Conservation (phyloP, 35 echinoderm and acorn worm genomes). For the Ophiothrix spiculata region DNA sequence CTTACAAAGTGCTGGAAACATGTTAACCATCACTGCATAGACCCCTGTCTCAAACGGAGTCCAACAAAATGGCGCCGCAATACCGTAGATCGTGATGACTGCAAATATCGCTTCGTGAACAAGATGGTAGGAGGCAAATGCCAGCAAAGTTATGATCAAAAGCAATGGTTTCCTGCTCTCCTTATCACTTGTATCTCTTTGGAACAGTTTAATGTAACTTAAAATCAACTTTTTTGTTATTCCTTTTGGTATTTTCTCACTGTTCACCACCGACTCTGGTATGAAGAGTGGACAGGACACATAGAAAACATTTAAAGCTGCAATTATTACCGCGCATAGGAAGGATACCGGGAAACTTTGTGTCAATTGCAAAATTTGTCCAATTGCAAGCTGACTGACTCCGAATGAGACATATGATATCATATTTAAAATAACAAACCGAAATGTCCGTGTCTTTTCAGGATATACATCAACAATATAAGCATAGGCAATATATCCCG, state of each 20-base stretch:
- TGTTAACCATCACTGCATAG: slow-evolving; percentile 44
- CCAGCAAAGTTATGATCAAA: not conserved
- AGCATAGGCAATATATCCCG: slow-evolving; percentile 1
- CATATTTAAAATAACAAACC: slow-evolving; percentile 4
- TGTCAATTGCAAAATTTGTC: slow-evolving; percentile 27
- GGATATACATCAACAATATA: slow-evolving; percentile 33
- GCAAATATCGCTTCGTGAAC: slow-evolving; percentile 29
- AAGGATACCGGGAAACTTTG: slow-evolving; percentile 23
- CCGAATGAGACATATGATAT: slow-evolving; percentile 34
- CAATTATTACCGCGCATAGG: slow-evolving; percentile 9
- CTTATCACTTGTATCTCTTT: not conserved
- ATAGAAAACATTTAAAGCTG: slow-evolving; percentile 32
- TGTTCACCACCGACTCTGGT: slow-evolving; percentile 11
- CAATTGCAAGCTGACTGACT: slow-evolving; percentile 22
- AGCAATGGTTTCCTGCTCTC: no score
- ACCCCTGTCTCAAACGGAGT: slow-evolving; percentile 22
- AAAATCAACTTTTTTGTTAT: not conserved
- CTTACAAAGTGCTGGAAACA: slow-evolving; percentile 33
- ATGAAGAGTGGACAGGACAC: slow-evolving; percentile 11
- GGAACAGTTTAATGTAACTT: slow-evolving; percentile 15
- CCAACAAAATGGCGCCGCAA: slow-evolving; percentile 51
- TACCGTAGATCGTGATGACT: slow-evolving; percentile 49
- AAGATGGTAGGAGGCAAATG: not conserved
- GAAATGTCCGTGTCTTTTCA: slow-evolving; percentile 5
- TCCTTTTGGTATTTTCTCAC: not conserved